Base-by-base conservation (phyloP, 2,888 invertebrate species). In the Rhagium mordax region DNA sequence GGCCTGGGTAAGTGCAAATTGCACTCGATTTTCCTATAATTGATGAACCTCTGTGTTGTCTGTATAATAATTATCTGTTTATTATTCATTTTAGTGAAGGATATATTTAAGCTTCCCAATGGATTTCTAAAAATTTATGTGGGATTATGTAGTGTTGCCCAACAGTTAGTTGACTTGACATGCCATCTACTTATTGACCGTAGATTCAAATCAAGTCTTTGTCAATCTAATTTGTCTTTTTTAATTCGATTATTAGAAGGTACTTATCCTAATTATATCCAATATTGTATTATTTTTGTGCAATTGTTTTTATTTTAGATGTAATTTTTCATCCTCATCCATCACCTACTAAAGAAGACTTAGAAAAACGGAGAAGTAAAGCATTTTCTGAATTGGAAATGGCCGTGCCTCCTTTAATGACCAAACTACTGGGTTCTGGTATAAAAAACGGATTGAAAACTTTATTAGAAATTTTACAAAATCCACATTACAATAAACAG, bases 401-500 rank as follows among this genome's bases (percentile, higher is more conserved):
- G 0, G 66, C 85, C 3, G 78, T 88, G n/a, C 89, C 87, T 0
- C 69, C 82, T 10, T 78, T 85, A 7, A 68, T 87, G 0, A 87
- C 87, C 3, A 77, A 84, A 0, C 84, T 89, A 1, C 79, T 89
- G 13, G 87, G 86, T 0, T 86, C 85, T 0, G 72, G 80, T 16
- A 86, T 90, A 0, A 81, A 89, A 64, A 79, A 78, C 1, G 89
- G 90, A 57, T 86, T 89, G 74, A 88, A 88, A 21, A 78, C 88
- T n/a, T 76, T 91, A 69, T 90, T 89, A 65, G 86, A 88, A 70
- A 86, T 88, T 59, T 81, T 89, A 53, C 90, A 92, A 86, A 87
- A 89, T 74, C 92, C 92, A 13, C 88, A 90, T 6, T 87, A 91
- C 2, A 93, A 93, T 79, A 93, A 93, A 86, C 91, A 92, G 81